Percentiles rank a stretch among this genome's conserved stretches.
Conservation (phyloP, 2,888 invertebrate species). For the Tricholauxania praeusta region DNA sequence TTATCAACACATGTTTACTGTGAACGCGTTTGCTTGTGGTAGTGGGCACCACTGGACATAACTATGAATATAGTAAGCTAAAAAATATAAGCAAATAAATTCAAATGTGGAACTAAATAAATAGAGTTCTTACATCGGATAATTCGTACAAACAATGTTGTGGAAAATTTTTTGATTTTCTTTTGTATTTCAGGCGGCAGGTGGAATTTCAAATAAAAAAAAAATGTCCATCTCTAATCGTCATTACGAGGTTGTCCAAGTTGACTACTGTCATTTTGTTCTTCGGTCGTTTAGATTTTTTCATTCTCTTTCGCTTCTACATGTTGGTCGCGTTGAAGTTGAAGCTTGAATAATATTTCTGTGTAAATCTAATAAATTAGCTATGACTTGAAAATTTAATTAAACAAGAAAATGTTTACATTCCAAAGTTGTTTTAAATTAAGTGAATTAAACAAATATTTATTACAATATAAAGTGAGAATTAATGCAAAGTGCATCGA, state of each 20-base stretch:
- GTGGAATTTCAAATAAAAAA: no score
- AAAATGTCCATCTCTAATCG: background rate
- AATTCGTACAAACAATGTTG: no score
- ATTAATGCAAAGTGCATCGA: background rate
- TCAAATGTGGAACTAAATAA: no score
- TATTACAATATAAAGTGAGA: background rate
- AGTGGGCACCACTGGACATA: no score
- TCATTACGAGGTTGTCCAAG: background rate
- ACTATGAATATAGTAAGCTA: no score
- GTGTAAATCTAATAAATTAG: background rate
- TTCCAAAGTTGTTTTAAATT: background rate
- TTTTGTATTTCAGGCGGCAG: no score
- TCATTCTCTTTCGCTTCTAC: constrained; percentile 9
- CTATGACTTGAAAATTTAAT: background rate
- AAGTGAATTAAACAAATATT: background rate
- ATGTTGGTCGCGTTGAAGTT: constrained; percentile 8
- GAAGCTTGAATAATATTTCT: background rate
- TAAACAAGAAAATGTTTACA: background rate
- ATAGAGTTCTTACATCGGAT: no score
- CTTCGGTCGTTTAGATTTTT: background rate
- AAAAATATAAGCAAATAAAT: no score
- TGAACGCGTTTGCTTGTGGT: no score
- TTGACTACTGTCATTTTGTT: background rate
- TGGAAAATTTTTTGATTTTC: no score
- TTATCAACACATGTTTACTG: no score